These are phyloP conservation scores for Gerosis bhagava DNA, from an alignment of 2,888 invertebrate species.

Conservation along the genomic window DNA sequence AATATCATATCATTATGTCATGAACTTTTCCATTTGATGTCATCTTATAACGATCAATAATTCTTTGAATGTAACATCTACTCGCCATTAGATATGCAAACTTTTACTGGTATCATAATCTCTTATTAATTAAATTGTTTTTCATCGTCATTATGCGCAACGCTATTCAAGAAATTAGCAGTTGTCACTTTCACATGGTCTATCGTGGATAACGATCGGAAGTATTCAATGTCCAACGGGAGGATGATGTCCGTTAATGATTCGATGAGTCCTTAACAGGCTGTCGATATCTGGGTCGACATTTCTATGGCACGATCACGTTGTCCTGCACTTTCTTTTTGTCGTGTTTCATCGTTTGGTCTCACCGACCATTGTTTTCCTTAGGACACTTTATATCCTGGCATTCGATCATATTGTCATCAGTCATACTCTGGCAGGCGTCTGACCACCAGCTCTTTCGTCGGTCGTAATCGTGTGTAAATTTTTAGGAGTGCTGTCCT, in stretches of 20 bases:
- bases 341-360: constrained; percentile 66
- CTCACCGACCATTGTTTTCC: constrained; percentile 70
- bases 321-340: constrained; percentile 76
- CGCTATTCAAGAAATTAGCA: constrained; percentile 15
- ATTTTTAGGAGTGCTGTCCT: constrained; percentile 58
- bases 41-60: neutral
- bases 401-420: constrained; percentile 54
- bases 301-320: constrained; percentile 73
- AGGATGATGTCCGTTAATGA: constrained; percentile 58
- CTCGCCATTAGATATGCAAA: neutral
- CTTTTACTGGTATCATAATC: constrained; percentile 13
- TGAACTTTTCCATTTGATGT: too few species aligned
- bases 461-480: constrained; percentile 55
- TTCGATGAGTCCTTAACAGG: constrained; percentile 67
- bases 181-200: constrained; percentile 56
- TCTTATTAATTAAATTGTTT: constrained; percentile 2
- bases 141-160: constrained; percentile 17
- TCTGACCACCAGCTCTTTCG: constrained; percentile 32
- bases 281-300: constrained; percentile 61
- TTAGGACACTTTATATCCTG: constrained; percentile 78
- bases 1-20: too few species aligned
- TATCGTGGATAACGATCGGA: constrained; percentile 58
- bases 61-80: neutral
- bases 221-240: constrained; percentile 54
- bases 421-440: constrained; percentile 61